These are phyloP conservation scores for Chaetops frenatus DNA, from an alignment of 2,113 vertebrate genomes.

Conservation along the genomic window DNA sequence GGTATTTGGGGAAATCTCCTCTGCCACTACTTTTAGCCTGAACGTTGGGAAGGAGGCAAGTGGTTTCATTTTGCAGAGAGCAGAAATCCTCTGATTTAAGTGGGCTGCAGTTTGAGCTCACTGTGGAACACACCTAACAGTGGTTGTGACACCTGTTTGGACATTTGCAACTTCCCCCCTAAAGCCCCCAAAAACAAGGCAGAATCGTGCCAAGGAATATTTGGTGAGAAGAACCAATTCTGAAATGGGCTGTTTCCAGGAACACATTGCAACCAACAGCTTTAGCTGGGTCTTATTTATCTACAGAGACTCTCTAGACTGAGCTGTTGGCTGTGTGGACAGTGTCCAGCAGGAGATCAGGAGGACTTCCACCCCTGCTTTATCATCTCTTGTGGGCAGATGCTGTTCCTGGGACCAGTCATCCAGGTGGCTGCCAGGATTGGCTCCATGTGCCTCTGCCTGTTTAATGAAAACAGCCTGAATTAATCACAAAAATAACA, in stretches of 20 bases:
- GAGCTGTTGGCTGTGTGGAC: neutral
- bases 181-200: neutral
- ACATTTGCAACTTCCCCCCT: neutral
- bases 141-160: neutral
- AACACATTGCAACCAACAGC: neutral
- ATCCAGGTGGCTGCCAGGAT: neutral
- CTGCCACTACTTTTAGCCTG: neutral
- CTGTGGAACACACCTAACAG: neutral
- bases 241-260: neutral
- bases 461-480: neutral
- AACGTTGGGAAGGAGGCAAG: neutral
- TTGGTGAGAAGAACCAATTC: neutral
- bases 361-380: neutral
- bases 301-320: neutral
- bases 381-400: neutral
- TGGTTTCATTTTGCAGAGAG: neutral
- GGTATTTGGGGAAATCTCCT: constrained; percentile 16
- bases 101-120: neutral
- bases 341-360: neutral
- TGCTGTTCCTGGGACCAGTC: neutral
- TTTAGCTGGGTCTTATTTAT: neutral
- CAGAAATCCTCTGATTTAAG: neutral
- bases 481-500: neutral
- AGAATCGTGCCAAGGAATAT: neutral
- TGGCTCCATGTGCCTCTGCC: neutral